Evolutionary conservation across 2,888 invertebrate genomes (phyloP).

Genomic region (Eupithecia subumbrata): DNA sequence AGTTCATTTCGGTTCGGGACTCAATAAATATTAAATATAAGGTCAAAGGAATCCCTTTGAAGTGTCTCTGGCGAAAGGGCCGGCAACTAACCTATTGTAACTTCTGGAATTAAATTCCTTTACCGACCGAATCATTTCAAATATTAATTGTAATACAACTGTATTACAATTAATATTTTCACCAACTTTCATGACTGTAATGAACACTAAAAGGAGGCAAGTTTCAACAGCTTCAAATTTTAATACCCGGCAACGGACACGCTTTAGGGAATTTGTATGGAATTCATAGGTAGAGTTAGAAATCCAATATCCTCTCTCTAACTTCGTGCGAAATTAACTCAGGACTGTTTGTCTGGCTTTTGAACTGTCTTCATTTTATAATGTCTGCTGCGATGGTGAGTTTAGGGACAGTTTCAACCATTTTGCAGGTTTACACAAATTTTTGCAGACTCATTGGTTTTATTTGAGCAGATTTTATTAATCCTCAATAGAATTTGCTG

Average conservation of each 20-base stretch:
- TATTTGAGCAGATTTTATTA: not conserved
- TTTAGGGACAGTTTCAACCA: not conserved
- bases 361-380: slow-evolving; percentile 64
- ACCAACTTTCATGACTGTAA: slow-evolving; percentile 79
- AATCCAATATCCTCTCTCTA: slow-evolving; percentile 77
- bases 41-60: slow-evolving; percentile 60
- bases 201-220: slow-evolving; percentile 82
- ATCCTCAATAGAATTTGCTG: not conserved
- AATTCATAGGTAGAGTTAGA: slow-evolving; percentile 73
- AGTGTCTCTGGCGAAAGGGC: slow-evolving; percentile 64
- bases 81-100: slow-evolving; percentile 68
- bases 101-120: slow-evolving; percentile 71
- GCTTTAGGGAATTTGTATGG: slow-evolving; percentile 70
- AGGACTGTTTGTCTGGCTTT: slow-evolving; percentile 68
- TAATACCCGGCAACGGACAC: slow-evolving; percentile 71
- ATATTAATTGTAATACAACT: slow-evolving; percentile 32
- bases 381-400: slow-evolving; percentile 27
- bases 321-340: slow-evolving; percentile 68
- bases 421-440: not conserved
- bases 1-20: slow-evolving; percentile 46
- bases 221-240: slow-evolving; percentile 81
- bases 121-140: slow-evolving; percentile 49
- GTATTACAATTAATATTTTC: no score
- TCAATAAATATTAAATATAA: slow-evolving; percentile 71
- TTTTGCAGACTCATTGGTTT: not conserved